Evolutionary conservation across 2,888 invertebrate species (phyloP).

Genomic region (Tipula confusa): DNA sequence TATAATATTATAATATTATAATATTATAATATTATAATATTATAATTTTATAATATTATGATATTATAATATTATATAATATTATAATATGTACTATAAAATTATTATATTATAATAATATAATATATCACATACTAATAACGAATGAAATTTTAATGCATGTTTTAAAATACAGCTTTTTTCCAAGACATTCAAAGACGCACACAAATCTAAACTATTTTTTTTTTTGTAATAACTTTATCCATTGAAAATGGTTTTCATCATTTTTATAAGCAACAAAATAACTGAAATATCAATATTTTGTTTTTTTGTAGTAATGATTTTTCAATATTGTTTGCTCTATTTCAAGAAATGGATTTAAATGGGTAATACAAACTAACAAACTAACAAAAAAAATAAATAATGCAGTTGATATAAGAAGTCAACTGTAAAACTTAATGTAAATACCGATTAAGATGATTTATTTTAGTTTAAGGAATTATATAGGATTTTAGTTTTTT

Average conservation of each 20-base stretch:
- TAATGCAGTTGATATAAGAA: not conserved
- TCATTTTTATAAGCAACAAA: not conserved
- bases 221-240: not conserved
- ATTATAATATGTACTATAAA: too few relatives aligned
- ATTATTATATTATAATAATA: too few relatives aligned
- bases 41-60: too few relatives aligned
- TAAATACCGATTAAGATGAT: constrained; percentile 25
- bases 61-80: too few relatives aligned
- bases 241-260: not conserved
- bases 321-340: not conserved
- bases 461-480: constrained; percentile 3
- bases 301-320: too few relatives aligned
- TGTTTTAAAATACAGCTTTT: too few relatives aligned
- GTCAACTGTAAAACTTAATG: constrained; percentile 25
- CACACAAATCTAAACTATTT: too few relatives aligned
- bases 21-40: too few relatives aligned
- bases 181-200: too few relatives aligned
- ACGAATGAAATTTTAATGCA: too few relatives aligned
- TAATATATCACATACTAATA: too few relatives aligned
- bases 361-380: not conserved
- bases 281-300: not conserved
- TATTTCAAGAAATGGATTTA: not conserved
- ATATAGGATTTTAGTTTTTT: not conserved
- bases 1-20: too few relatives aligned
- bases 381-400: not conserved